These are phyloP conservation scores for Balaeniceps rex DNA, from an alignment of 2,113 vertebrate genomes.

Conservation along the genomic window DNA sequence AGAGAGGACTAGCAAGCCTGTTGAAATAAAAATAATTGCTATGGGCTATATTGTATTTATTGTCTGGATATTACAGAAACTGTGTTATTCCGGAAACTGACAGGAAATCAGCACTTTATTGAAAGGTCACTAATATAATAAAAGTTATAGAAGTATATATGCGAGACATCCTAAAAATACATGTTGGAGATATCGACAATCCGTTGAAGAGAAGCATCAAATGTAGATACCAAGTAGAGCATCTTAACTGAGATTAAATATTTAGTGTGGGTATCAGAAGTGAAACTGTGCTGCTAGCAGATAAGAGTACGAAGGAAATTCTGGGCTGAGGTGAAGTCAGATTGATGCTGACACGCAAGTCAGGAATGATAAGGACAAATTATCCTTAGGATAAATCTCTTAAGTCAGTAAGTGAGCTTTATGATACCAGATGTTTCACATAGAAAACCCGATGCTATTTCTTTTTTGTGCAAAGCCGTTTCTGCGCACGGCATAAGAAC, in stretches of 20 bases:
- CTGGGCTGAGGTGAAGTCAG: background rate
- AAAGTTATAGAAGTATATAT: background rate
- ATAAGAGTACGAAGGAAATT: background rate
- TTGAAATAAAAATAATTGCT: background rate
- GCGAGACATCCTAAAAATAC: background rate
- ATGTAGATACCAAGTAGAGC: background rate
- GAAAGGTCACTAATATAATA: background rate
- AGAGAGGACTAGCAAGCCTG: background rate
- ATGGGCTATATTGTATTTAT: background rate
- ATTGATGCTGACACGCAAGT: background rate
- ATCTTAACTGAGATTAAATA: background rate
- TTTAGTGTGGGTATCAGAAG: background rate
- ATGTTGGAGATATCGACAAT: background rate
- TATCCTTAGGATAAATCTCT: background rate
- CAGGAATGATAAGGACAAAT: background rate
- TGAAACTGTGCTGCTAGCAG: background rate
- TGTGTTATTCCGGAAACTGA: background rate
- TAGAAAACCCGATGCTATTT: accelerated
- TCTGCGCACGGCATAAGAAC: background rate
- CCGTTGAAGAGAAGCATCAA: background rate
- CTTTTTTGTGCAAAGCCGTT: background rate
- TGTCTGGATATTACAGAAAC: background rate
- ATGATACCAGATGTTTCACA: background rate
- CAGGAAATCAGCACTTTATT: background rate
- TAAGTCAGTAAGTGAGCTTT: background rate